Conservation (phyloP, 1,140 invertebrate species). For the Musca vetustissima region DNA sequence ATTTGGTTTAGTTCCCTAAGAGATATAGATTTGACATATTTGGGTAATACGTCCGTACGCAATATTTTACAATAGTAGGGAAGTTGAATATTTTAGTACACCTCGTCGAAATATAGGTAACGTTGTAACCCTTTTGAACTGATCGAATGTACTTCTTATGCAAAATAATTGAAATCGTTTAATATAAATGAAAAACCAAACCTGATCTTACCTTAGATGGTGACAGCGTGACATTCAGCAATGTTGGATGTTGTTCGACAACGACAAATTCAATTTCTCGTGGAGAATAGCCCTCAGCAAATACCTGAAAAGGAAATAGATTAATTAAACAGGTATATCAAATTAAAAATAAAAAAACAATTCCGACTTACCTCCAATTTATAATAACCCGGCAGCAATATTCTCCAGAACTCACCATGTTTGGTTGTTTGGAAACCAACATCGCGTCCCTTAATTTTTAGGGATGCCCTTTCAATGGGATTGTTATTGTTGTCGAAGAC, state of each 20-base stretch:
- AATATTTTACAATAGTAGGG: no score
- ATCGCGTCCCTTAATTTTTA: conserved; percentile 84
- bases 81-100: no score
- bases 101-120: no score
- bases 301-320: conserved; percentile 63
- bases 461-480: conserved; percentile 77
- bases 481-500: conserved; percentile 80
- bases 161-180: not conserved
- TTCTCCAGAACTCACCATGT: conserved; percentile 92
- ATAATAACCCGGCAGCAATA: conserved; percentile 81
- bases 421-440: conserved; percentile 87
- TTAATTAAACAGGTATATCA: not conserved
- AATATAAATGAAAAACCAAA: not conserved
- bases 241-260: conserved; percentile 80
- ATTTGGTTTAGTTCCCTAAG: no score
- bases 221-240: conserved; percentile 80
- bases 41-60: no score
- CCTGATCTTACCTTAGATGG: conserved; percentile 70
- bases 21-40: no score
- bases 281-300: conserved; percentile 80
- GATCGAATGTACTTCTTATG: no score
- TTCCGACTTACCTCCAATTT: conserved; percentile 70
- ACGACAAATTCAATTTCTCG: conserved; percentile 84
- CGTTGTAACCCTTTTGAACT: no score
- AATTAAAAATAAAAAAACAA: not conserved